Evolutionary conservation across 37 sponge, comb jelly and placozoan species (phyloP).

Genomic region (Ephydatia muelleri): DNA sequence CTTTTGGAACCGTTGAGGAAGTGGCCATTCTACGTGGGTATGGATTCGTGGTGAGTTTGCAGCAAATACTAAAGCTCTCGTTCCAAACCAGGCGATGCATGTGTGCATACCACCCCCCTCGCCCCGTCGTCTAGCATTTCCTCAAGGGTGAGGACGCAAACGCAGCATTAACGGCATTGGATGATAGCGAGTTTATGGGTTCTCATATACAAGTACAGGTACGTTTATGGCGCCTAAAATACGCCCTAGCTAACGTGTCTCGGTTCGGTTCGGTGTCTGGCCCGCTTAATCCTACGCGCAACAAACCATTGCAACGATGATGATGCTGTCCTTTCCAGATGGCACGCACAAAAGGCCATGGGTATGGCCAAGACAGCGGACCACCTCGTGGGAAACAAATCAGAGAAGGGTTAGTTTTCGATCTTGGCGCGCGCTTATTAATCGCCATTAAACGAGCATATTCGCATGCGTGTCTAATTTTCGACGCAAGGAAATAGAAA

Average conservation of each 20-base stretch:
- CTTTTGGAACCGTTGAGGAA: conserved; percentile 68
- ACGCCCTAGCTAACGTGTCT: neutral
- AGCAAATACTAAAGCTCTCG: neutral
- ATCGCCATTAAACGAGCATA: neutral
- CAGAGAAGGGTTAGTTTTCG: conserved; percentile 24
- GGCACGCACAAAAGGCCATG: conserved; percentile 65
- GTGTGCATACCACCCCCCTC: neutral
- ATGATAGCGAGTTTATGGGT: conserved; percentile 37
- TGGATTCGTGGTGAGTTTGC: conserved; percentile 70
- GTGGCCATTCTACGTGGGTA: conserved; percentile 61
- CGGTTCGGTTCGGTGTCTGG: neutral
- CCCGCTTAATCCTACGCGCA: neutral
- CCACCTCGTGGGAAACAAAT: conserved; percentile 18
- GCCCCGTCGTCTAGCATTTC: conserved; percentile 44
- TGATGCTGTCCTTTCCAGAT: conserved; percentile 11
- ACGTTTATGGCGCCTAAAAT: neutral
- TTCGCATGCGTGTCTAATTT: neutral
- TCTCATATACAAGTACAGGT: conserved; percentile 57
- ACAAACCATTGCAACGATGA: neutral
- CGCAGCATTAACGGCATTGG: conserved; percentile 43
- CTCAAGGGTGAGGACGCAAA: conserved; percentile 38
- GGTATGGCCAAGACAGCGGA: conserved; percentile 59
- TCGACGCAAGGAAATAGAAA: neutral
- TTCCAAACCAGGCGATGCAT: neutral
- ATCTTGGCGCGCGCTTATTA: neutral